Percentiles rank a stretch among this genome's conserved stretches.
Conservation (phyloP, 2,113 vertebrate genomes). For the Microcebus ravelobensis region DNA sequence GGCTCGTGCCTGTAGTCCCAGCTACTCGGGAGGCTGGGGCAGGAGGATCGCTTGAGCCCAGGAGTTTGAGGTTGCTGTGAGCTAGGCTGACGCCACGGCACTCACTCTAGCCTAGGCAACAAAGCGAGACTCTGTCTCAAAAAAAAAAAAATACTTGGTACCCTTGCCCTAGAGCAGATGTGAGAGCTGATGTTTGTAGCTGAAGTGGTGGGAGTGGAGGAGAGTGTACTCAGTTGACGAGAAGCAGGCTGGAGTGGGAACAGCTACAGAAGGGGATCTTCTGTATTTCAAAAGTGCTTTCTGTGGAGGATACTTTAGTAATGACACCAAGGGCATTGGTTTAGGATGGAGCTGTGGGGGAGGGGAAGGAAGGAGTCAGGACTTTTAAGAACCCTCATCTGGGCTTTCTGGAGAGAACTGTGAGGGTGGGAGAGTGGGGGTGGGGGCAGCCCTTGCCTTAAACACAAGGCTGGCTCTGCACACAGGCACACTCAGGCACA, state of each 20-base stretch:
- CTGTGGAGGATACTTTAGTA: not conserved
- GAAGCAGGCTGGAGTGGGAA: not conserved
- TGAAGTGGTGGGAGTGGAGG: not conserved
- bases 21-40: too few relatives aligned
- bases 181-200: not conserved
- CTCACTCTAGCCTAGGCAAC: too few relatives aligned
- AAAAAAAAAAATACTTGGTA: not conserved
- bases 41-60: too few relatives aligned
- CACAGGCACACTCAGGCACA: conserved; percentile 35
- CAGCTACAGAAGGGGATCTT: not conserved
- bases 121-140: too few relatives aligned
- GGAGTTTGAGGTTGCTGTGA: too few relatives aligned
- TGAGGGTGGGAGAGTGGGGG: not conserved
- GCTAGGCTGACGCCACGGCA: too few relatives aligned
- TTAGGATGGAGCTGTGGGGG: not conserved
- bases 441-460: not conserved
- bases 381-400: not conserved
- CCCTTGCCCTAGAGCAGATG: not conserved
- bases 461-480: conserved; percentile 38
- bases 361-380: not conserved
- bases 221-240: not conserved
- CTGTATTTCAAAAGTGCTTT: conserved; percentile 32
- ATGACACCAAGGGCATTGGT: not conserved
- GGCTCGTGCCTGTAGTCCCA: too few relatives aligned
- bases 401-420: not conserved